Evolutionary conservation across 2,888 invertebrate genomes (phyloP).

Genomic region (Drosophila lacicola): DNA sequence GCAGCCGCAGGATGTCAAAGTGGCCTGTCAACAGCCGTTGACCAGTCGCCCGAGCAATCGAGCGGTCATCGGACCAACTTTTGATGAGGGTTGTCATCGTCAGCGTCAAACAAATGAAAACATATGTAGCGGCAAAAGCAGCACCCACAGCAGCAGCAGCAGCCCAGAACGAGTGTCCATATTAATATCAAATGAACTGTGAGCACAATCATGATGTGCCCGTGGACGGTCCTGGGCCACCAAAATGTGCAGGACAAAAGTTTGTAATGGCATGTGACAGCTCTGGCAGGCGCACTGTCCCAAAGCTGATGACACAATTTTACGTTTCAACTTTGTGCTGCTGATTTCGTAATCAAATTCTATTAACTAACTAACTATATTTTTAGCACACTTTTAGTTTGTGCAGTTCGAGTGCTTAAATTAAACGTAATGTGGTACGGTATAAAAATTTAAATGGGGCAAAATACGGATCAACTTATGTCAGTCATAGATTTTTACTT

Average conservation of each 20-base stretch:
- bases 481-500: too few species aligned
- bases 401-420: background rate
- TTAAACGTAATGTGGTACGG: background rate
- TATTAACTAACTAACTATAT: conserved; percentile 14
- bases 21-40: conserved; percentile 75
- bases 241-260: conserved; percentile 47
- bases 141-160: conserved; percentile 29
- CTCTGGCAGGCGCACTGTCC: conserved; percentile 1
- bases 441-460: background rate
- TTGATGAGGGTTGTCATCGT: conserved; percentile 80
- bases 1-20: conserved; percentile 57
- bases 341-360: conserved; percentile 26
- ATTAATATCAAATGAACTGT: conserved; percentile 81
- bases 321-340: conserved; percentile 14
- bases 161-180: conserved; percentile 56
- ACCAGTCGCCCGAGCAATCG: conserved; percentile 75
- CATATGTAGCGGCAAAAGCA: conserved; percentile 73
- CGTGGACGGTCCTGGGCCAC: conserved; percentile 27
- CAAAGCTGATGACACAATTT: conserved; percentile 13
- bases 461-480: too few species aligned
- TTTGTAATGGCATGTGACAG: conserved; percentile 46
- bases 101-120: conserved; percentile 79
- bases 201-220: conserved; percentile 67
- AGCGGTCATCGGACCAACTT: conserved; percentile 75
- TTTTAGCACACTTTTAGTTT: background rate